Percentiles rank a stretch among this genome's conserved stretches.
phyloP scores from a whole-genome alignment of 2,113 vertebrate species.

The Oncorhynchus tshawytscha region DNA sequence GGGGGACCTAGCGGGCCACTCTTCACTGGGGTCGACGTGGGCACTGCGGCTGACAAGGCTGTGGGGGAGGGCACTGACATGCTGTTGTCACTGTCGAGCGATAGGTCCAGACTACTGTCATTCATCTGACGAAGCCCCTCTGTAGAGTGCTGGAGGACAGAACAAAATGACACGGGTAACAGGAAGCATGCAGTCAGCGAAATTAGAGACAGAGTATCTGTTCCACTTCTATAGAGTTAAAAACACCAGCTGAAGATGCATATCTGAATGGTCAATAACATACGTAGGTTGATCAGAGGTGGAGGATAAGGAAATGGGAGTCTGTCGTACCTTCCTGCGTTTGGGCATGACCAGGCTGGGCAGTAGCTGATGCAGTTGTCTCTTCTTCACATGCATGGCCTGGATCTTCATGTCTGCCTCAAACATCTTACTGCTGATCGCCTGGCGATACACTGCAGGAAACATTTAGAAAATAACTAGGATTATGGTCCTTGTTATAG shows the following conservation, averaged over 20 bases:
- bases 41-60: constrained; percentile 41
- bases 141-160: constrained; percentile 76
- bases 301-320: neutral
- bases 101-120: constrained; percentile 85
- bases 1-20: constrained; percentile 67
- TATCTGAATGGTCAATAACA: neutral
- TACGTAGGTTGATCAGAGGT: too few relatives aligned
- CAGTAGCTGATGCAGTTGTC: constrained; percentile 82
- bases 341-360: constrained; percentile 82
- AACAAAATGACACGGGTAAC: neutral
- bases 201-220: too few relatives aligned
- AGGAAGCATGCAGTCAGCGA: neutral
- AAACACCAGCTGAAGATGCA: neutral
- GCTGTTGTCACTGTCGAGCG: constrained; percentile 91
- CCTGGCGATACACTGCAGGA: constrained; percentile 84
- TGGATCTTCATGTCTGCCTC: constrained; percentile 89
- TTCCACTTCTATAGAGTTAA: neutral
- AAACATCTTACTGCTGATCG: constrained; percentile 89
- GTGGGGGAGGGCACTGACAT: constrained; percentile 89
- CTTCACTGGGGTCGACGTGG: constrained; percentile 26
- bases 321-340: constrained; percentile 79
- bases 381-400: constrained; percentile 84
- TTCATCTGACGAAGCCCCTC: constrained; percentile 80
- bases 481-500: too few relatives aligned
- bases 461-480: neutral